Base-by-base conservation (phyloP, 2,113 vertebrate species). In the Oenanthe oenanthe region DNA sequence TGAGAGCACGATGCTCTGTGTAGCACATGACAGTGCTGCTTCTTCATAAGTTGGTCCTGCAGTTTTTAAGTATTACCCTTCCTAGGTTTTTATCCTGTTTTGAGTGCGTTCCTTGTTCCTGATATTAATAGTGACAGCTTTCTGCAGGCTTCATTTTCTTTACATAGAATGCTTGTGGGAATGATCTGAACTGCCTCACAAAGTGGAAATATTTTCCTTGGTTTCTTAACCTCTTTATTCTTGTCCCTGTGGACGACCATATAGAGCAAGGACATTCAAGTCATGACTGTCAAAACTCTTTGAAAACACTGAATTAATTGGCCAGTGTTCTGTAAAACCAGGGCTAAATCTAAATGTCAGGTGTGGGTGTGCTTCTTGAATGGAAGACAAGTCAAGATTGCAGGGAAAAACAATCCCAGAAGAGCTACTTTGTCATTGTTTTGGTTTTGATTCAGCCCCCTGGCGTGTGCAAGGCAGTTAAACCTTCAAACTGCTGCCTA, bases 1-100 rank as follows among this genome's bases (percentile, higher is more conserved):
- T 75, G 4, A 53, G 51, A 53, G 16, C 5, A 0, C 1, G 29
- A 31, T 20, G 13, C 42, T 0, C 0, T 5, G 5, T 60, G 1
- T 32, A 17, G 16, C 8, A 24, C 9, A 0, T 0, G 2, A 2
- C 4, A 8, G 9, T 6, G 28, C 36, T 72, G 40, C 22, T 56
- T 45, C 53, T 68, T 45, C 2, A 0, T 18, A 10, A 40, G 32
- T 9, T 38, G 45, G 5, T 73, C 50, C 29, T 65, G 2, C 15
- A 2, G n/a, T 32, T 43, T 47, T 48, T 29, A 24, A 16, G 2
- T 42, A 1, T 57, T 25, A 2, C 4, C 11, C 6, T 32, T 42
- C 17, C 7, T 13, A 10, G 6, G 5, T 45, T 78, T 92, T 79
- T 42, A 5, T 79, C 10, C 29, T n/a, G 9, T 47, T 47, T 12